Percentiles rank a stretch among this genome's conserved stretches.
phyloP scores from a whole-genome alignment of 2,797 vertebrate species.

The Basileuterus tristriatus region DNA sequence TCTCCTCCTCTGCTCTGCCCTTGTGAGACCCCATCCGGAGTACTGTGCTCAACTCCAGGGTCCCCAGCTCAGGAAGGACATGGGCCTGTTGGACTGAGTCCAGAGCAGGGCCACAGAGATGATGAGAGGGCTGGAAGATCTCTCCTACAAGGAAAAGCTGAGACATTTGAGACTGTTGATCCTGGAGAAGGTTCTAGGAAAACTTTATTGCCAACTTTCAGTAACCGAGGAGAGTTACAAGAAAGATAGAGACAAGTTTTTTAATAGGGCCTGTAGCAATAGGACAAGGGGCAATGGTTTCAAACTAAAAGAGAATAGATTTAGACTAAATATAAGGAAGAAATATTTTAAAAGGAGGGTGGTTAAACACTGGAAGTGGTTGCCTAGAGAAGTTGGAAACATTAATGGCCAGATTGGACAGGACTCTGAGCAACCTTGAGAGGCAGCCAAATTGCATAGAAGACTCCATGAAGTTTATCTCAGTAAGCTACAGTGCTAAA shows the following conservation, averaged over 20 bases:
- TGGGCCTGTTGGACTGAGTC: background rate
- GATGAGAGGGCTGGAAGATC: background rate
- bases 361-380: background rate
- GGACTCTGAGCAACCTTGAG: background rate
- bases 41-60: background rate
- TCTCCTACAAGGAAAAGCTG: background rate
- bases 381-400: background rate
- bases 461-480: background rate
- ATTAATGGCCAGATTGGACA: background rate
- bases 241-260: background rate
- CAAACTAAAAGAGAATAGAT: background rate
- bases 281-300: background rate
- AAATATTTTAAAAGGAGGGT: background rate
- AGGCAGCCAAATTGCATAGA: background rate
- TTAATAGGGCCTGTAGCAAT: background rate
- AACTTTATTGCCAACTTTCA: background rate
- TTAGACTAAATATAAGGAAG: background rate
- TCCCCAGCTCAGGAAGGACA: background rate
- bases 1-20: background rate
- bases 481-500: background rate
- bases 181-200: background rate
- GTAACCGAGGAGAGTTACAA: background rate
- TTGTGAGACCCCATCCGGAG: accelerated
- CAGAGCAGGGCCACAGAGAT: background rate
- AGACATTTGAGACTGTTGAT: background rate